These are phyloP conservation scores for Rotaria socialis DNA, from an alignment of 2,888 invertebrate species.

Conservation along the genomic window DNA sequence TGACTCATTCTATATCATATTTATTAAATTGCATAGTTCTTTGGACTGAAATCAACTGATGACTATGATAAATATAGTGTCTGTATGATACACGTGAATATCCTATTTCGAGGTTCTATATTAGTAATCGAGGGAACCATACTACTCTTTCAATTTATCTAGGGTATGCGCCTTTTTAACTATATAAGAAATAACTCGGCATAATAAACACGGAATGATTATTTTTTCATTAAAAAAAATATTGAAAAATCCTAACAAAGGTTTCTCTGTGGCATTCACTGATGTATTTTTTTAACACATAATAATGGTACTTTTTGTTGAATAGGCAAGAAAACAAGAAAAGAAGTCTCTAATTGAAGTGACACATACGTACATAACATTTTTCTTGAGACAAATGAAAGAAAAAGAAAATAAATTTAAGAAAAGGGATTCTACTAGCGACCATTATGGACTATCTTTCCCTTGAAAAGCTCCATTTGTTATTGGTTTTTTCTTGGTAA, in stretches of 20 bases:
- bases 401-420: no score
- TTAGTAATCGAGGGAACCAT: no score
- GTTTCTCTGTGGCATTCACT: not conserved
- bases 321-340: not conserved
- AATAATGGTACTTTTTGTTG: not conserved
- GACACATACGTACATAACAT: not conserved
- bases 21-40: no score
- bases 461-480: not conserved
- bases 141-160: no score
- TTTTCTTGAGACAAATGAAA: no score
- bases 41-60: no score
- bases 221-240: not conserved
- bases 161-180: no score
- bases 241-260: not conserved
- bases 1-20: no score
- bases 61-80: no score
- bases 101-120: no score
- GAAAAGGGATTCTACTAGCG: no score
- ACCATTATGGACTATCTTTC: not conserved
- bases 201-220: not conserved
- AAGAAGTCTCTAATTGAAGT: not conserved
- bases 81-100: no score
- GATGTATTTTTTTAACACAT: not conserved
- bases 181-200: not conserved
- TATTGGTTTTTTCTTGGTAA: conserved; percentile 3